Percentiles rank a stretch among this genome's conserved stretches.
These are phyloP conservation scores for Sphaerophoria taeniata DNA, from an alignment of 2,888 invertebrate genomes.

Conservation along the genomic window DNA sequence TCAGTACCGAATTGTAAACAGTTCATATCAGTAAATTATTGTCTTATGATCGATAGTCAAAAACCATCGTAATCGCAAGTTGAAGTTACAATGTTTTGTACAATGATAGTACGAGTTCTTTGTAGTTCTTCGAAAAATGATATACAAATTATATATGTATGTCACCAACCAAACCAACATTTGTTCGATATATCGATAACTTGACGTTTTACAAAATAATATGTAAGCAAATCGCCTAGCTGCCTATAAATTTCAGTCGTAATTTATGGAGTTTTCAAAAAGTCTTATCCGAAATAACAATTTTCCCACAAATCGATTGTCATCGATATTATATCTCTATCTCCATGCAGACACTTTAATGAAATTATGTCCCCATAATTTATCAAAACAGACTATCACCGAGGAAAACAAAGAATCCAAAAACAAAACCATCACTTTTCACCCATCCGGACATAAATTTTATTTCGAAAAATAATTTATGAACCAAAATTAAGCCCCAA, in stretches of 20 bases:
- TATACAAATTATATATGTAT: too few species aligned
- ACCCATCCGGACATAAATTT: slow-evolving; percentile 9
- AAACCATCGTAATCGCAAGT: too few species aligned
- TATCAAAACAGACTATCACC: not conserved
- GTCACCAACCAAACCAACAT: too few species aligned
- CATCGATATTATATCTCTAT: not conserved
- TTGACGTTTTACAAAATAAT: too few species aligned
- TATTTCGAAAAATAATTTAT: not conserved
- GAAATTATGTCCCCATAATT: slow-evolving; percentile 18
- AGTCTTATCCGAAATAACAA: not conserved
- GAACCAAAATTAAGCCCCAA: slow-evolving; percentile 1
- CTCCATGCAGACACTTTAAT: not conserved
- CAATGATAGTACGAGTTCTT: too few species aligned
- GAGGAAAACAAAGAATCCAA: not conserved
- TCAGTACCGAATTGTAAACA: too few species aligned
- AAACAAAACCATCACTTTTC: slow-evolving; percentile 5
- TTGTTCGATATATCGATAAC: too few species aligned
- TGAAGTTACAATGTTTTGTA: too few species aligned
- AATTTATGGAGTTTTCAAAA: not conserved
- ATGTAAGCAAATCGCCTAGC: not conserved
- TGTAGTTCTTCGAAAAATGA: too few species aligned
- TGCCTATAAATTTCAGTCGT: not conserved
- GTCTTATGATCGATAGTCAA: too few species aligned
- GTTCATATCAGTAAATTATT: too few species aligned
- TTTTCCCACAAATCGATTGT: not conserved